A percentile compares a stretch with the other conserved stretches of the same genome.
These are phyloP conservation scores for Crematogaster levior DNA, from an alignment of 2,888 invertebrate species.

Conservation along the genomic window DNA sequence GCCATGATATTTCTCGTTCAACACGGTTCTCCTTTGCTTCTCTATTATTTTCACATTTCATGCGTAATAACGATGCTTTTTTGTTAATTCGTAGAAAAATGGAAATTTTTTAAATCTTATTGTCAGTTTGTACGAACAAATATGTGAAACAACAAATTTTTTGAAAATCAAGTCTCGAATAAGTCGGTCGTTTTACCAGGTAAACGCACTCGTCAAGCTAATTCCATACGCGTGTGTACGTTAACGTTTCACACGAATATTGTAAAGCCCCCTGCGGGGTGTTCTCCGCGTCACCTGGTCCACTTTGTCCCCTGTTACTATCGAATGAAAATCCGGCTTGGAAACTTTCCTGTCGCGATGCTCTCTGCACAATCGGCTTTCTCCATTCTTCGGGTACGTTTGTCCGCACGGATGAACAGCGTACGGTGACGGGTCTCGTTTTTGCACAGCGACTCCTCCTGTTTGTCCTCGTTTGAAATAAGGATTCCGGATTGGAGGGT, in stretches of 20 bases:
- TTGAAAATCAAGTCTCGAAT: not conserved
- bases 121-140: not conserved
- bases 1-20: not conserved
- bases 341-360: constrained; percentile 66
- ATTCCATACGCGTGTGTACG: constrained; percentile 21
- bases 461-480: constrained; percentile 53
- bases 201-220: not conserved
- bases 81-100: not conserved
- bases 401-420: constrained; percentile 48
- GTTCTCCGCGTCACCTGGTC: constrained; percentile 52
- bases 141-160: not conserved
- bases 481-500: constrained; percentile 41
- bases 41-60: not conserved
- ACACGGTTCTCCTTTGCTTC: not conserved
- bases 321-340: constrained; percentile 74
- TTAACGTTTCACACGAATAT: constrained; percentile 40
- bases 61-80: not conserved
- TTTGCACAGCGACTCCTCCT: constrained; percentile 49
- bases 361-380: constrained; percentile 68
- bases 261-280: constrained; percentile 8
- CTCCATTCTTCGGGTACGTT: constrained; percentile 60
- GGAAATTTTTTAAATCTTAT: not conserved
- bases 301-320: constrained; percentile 67
- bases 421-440: constrained; percentile 44
- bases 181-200: not conserved